Percentiles rank a stretch among this genome's conserved stretches.
Evolutionary conservation across 2,797 vertebrate species (phyloP).

Genomic region (Callimico goeldii): DNA sequence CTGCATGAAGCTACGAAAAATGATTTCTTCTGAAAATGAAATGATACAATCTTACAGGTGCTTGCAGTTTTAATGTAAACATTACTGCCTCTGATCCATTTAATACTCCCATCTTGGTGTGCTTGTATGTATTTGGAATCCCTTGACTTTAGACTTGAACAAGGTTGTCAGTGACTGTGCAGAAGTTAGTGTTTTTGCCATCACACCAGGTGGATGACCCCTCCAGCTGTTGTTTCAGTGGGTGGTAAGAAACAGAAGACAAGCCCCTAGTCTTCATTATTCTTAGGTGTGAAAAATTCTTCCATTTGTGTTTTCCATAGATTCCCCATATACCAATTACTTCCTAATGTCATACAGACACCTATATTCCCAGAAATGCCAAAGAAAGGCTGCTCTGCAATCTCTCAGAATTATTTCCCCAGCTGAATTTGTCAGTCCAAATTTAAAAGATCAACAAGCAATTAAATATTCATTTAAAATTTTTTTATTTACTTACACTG

Average conservation of each 20-base stretch:
- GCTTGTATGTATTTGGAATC: not conserved
- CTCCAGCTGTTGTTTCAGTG: slow-evolving; percentile 39
- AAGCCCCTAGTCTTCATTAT: not conserved
- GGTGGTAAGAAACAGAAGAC: not conserved
- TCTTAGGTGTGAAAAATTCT: not conserved
- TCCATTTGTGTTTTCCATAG: not conserved
- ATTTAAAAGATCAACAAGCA: slow-evolving; percentile 52
- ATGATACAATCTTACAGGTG: not conserved
- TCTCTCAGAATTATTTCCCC: slow-evolving; percentile 11
- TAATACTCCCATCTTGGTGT: not conserved
- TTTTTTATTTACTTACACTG: not conserved
- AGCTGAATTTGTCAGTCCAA: slow-evolving; percentile 4
- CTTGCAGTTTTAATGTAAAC: not conserved
- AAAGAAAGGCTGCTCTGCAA: not conserved
- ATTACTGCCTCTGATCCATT: not conserved
- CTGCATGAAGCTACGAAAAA: not conserved
- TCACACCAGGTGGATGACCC: slow-evolving; percentile 3
- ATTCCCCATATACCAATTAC: not conserved
- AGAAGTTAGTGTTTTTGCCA: slow-evolving; percentile 1
- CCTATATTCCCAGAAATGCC: not conserved
- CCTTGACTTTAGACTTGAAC: not conserved
- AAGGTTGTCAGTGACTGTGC: slow-evolving; percentile 21
- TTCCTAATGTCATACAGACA: not conserved
- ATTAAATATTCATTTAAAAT: slow-evolving; percentile 52
- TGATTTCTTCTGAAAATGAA: slow-evolving; percentile 19